phyloP scores from a whole-genome alignment of 2,797 vertebrate genomes.

The Myiotriccus ornatus region DNA sequence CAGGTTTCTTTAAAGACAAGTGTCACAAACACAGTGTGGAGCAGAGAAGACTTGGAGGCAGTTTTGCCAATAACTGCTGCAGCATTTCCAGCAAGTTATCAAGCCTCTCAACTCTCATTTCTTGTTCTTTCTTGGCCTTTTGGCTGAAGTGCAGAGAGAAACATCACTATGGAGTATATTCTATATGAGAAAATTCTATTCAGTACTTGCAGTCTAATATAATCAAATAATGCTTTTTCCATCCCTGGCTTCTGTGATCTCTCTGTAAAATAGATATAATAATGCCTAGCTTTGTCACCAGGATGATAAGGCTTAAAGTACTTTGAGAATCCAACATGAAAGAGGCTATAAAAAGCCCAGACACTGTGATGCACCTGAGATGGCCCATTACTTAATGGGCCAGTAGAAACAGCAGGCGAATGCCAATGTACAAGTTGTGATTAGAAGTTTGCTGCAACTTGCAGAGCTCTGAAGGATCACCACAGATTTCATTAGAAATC shows the following conservation, averaged over 20 bases:
- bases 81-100: not conserved
- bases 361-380: not conserved
- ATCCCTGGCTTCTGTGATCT: not conserved
- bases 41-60: not conserved
- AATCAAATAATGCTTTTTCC: constrained; percentile 48
- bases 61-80: not conserved
- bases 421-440: not conserved
- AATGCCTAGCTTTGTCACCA: constrained; percentile 22
- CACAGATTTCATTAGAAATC: not conserved
- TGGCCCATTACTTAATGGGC: not conserved
- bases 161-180: not conserved
- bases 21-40: not conserved
- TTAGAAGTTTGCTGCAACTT: not conserved
- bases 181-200: not conserved
- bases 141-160: not conserved
- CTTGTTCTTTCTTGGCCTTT: not conserved
- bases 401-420: not conserved
- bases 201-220: not conserved
- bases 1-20: not conserved
- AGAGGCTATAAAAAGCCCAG: constrained; percentile 10
- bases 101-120: not conserved
- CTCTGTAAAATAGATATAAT: constrained; percentile 40
- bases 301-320: constrained; percentile 20
- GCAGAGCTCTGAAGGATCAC: not conserved
- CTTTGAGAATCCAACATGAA: constrained; percentile 7